Evolutionary conservation across 1,140 invertebrate species (phyloP), one percentile per base, ranked within the genome.

Genomic region (Drosophila bifasciata): DNA sequence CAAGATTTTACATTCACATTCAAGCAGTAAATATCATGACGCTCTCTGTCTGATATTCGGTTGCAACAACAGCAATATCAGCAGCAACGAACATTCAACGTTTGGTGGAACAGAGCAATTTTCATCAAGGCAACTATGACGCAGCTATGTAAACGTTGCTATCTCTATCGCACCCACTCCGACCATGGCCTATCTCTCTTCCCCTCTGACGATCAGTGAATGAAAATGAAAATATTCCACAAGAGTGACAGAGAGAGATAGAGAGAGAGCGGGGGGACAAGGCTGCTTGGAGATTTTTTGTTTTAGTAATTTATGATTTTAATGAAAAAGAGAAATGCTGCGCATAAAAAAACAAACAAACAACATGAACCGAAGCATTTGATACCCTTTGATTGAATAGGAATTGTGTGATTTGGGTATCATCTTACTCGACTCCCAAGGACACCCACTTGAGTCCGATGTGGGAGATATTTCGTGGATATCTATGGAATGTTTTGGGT

Each of bases 1-100:
- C 73, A 61, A 79, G 61, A 84, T 71, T 71, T 78, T 74, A 83
- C 79, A 83, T 57, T 40, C 23, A 76, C 57, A 32, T n/a, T n/a
- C 21, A 19, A 51, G 23, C 21, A 56, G 79, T 74, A 69, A 70
- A 70, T 66, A 76, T 79, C 72, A 70, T 63, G 72, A 68, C 60
- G 64, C 60, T 56, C 60, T 56, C 64, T 55, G 66, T 55, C 53
- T 62, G 60, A 69, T 79, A 62, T 79, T 61, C 70, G 56, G 60
- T 79, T 79, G 62, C 72, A 79, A 71, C 63, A 55, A 59, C 52
- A 58, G 49, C 51, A 45, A 51, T 59, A 28, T 13, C 9, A 13
- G 2, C 25, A 8, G 1, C 23, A 6, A 5, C 23, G 6, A 25
- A 28, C 28, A 9, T 32, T 32, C 28, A 32, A 36, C 11, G 32